phyloP scores from a whole-genome alignment of 2,797 vertebrate species.

The Tapirus indicus region DNA sequence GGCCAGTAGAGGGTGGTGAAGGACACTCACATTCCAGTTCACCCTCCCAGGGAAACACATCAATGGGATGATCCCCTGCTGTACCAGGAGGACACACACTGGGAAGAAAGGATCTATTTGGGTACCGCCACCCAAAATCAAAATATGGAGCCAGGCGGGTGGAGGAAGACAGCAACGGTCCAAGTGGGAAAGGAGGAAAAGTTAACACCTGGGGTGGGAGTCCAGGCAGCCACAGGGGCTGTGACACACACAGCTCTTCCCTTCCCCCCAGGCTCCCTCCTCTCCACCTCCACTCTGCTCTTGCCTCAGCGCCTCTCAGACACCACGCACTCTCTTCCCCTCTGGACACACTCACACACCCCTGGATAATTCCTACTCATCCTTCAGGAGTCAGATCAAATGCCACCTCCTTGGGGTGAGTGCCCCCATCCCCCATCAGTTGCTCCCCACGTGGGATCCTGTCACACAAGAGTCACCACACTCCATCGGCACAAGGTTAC shows the following conservation, averaged over 20 bases:
- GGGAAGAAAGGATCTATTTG: neutral
- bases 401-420: neutral
- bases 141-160: neutral
- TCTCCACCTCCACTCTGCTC: neutral
- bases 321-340: neutral
- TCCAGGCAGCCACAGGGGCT: neutral
- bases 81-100: fast-evolving
- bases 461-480: neutral
- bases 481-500: neutral
- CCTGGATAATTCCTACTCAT: neutral
- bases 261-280: neutral
- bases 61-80: no score
- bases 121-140: neutral
- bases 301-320: neutral
- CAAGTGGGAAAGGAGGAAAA: neutral
- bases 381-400: neutral
- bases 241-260: neutral
- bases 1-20: no score
- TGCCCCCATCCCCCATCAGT: neutral
- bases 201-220: neutral
- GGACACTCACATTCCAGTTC: fast-evolving
- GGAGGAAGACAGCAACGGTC: neutral
- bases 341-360: neutral
- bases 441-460: neutral
- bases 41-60: no score